A percentile compares a stretch with the other conserved stretches of the same genome.
These are phyloP conservation scores for Tachyglossus aculeatus DNA, from an alignment of 2,797 vertebrate genomes.

Conservation along the genomic window DNA sequence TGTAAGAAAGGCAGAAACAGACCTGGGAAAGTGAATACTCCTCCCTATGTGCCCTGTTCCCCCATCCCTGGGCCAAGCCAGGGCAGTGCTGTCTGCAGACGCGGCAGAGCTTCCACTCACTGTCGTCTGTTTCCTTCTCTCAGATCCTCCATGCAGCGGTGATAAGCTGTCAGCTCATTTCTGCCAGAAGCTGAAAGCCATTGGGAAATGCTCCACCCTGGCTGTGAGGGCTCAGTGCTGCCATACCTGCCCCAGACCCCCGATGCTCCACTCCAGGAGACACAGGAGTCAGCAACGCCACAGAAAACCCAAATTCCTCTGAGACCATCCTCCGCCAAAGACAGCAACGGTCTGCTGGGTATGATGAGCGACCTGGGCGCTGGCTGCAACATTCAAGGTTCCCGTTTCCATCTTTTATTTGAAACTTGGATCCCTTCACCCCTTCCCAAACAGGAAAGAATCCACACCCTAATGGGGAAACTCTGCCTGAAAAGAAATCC, in stretches of 20 bases:
- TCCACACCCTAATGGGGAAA: too few species aligned
- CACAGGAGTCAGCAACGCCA: slow-evolving; percentile 17
- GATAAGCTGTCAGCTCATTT: slow-evolving; percentile 75
- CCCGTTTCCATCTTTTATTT: slow-evolving; percentile 18
- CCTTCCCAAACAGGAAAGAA: slow-evolving; percentile 1
- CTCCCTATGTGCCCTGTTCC: too few species aligned
- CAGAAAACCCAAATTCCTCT: slow-evolving; percentile 20
- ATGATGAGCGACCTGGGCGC: not conserved
- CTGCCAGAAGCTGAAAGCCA: slow-evolving; percentile 74
- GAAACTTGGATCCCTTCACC: not conserved
- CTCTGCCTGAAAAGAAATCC: too few species aligned
- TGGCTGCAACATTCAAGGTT: slow-evolving; percentile 7
- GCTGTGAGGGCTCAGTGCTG: slow-evolving; percentile 75
- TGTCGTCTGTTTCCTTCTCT: slow-evolving; percentile 25
- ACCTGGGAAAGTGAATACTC: too few species aligned
- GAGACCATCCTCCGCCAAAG: slow-evolving; percentile 32
- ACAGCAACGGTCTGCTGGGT: slow-evolving; percentile 8
- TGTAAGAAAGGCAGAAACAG: too few species aligned
- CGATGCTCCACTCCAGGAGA: slow-evolving; percentile 17
- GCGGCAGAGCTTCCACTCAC: too few species aligned
- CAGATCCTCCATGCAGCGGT: slow-evolving; percentile 70
- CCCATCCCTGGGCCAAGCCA: too few species aligned
- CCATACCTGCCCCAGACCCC: slow-evolving; percentile 60
- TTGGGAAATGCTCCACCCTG: slow-evolving; percentile 70
- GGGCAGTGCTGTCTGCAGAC: too few species aligned